Conservation (phyloP, 30 jellyfish, hydroid and myxozoan genomes). For the Mastigias papua region DNA sequence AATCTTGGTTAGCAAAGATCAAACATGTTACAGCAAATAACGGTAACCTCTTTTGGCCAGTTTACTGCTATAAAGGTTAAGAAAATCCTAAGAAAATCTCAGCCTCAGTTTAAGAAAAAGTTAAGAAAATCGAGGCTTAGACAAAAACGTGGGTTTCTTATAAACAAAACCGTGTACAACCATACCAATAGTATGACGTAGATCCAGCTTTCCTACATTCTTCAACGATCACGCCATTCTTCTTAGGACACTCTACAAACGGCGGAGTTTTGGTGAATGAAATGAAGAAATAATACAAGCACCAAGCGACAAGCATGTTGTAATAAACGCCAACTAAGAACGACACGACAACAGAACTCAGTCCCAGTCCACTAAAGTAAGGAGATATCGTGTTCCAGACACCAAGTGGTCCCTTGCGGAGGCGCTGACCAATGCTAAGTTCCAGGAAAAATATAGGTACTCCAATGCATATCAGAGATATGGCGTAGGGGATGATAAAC, state of each 20-base stretch:
- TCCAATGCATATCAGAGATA: constrained; percentile 85
- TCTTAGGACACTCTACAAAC: constrained; percentile 75
- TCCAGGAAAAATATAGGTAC: constrained; percentile 92
- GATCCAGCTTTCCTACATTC: constrained; percentile 92
- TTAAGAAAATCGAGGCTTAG: not conserved
- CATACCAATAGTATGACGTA: constrained; percentile 29
- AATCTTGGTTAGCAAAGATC: no score
- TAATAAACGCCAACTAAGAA: constrained; percentile 92
- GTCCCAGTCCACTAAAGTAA: constrained; percentile 88
- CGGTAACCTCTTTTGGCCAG: not conserved
- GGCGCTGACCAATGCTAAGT: constrained; percentile 96
- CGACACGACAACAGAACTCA: constrained; percentile 88
- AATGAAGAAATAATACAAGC: constrained; percentile 87
- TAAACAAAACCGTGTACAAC: not conserved
- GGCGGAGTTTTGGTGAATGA: constrained; percentile 88
- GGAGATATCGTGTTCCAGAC: constrained; percentile 90
- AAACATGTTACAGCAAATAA: not conserved
- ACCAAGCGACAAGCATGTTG: constrained; percentile 96
- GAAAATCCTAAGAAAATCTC: not conserved
- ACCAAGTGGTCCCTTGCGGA: constrained; percentile 94
- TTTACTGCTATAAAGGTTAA: not conserved
- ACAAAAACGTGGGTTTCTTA: not conserved
- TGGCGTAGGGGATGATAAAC: constrained; percentile 90
- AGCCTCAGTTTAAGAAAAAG: not conserved
- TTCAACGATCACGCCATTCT: constrained; percentile 73